Conservation (phyloP, 2,113 vertebrate genomes). For the Morone chrysops region DNA sequence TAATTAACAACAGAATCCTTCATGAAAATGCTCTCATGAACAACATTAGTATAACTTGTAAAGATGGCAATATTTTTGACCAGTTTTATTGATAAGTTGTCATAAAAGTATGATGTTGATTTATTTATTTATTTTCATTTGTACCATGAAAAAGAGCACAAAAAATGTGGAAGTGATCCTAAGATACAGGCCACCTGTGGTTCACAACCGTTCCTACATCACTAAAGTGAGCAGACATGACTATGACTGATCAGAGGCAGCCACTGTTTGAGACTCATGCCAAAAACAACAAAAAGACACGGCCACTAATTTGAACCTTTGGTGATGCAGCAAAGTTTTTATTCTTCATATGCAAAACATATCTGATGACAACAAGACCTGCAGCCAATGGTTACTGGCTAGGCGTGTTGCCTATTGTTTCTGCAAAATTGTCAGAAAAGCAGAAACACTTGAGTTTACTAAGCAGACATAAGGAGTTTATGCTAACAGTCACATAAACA, state of each 20-base stretch:
- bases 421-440: conserved; percentile 9
- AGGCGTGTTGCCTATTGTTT: not conserved
- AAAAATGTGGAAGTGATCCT: not conserved
- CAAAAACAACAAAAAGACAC: not conserved
- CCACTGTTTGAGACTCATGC: not conserved
- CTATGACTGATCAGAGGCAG: not conserved
- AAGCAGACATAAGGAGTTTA: conserved; percentile 39
- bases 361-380: not conserved
- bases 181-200: not conserved
- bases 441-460: conserved; percentile 34
- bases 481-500: conserved; percentile 34
- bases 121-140: not conserved
- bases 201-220: not conserved
- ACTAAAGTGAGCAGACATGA: not conserved
- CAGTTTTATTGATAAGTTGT: not conserved
- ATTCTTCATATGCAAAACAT: not conserved
- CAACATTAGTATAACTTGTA: not conserved
- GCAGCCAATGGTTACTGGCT: not conserved
- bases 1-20: conserved; percentile 4
- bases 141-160: not conserved
- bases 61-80: not conserved
- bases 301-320: not conserved
- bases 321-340: not conserved
- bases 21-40: not conserved
- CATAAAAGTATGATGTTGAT: too few species aligned